Conservation (phyloP, 2,888 invertebrate genomes). For the Heliconius cydno region DNA sequence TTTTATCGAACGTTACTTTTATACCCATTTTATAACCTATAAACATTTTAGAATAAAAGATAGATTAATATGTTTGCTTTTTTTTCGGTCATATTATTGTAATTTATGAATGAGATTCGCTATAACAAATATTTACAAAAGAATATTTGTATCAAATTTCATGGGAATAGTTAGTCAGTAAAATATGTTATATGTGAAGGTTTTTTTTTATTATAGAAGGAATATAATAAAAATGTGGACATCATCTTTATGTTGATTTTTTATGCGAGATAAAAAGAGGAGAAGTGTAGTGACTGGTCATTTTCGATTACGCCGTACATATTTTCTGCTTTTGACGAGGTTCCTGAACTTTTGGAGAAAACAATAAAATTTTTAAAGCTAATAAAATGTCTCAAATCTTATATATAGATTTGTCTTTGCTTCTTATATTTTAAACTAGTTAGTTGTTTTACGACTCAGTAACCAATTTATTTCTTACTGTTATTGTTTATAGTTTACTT, state of each 20-base stretch:
- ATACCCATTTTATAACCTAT: conserved; percentile 10
- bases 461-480: background rate
- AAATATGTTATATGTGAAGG: conserved; percentile 25
- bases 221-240: conserved; percentile 31
- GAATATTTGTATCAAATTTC: conserved; percentile 28
- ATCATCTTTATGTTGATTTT: conserved; percentile 34
- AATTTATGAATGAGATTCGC: conserved; percentile 24
- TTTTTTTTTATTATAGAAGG: conserved; percentile 25
- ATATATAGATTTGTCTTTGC: conserved; percentile 18
- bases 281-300: conserved; percentile 25
- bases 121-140: conserved; percentile 9
- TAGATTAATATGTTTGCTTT: conserved; percentile 2
- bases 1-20: background rate
- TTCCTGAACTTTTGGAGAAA: conserved; percentile 18
- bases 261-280: conserved; percentile 25
- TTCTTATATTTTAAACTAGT: conserved; percentile 20
- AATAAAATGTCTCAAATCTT: conserved; percentile 16
- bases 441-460: background rate
- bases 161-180: conserved; percentile 26
- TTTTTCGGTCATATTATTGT: conserved; percentile 14
- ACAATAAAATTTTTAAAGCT: conserved; percentile 19
- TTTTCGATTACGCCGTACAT: conserved; percentile 16
- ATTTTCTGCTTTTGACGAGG: conserved; percentile 12
- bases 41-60: conserved; percentile 17
- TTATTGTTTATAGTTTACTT: background rate